Conservation (phyloP, 2,113 vertebrate species). For the Serinus canaria region DNA sequence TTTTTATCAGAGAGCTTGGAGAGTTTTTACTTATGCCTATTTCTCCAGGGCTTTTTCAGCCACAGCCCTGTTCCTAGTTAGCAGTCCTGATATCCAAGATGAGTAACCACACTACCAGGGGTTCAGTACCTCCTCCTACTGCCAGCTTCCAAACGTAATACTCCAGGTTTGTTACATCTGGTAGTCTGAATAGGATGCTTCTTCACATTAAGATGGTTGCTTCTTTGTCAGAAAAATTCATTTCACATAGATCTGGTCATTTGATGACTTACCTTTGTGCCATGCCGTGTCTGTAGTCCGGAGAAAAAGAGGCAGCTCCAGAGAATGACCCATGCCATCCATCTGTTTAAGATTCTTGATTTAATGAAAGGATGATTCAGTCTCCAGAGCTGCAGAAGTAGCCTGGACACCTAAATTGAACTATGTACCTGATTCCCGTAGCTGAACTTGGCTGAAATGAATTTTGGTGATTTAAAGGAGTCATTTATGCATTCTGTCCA, state of each 20-base stretch:
- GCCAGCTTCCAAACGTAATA: neutral
- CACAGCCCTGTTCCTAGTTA: neutral
- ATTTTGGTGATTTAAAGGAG: neutral
- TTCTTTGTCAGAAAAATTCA: neutral
- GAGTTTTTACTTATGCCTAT: neutral
- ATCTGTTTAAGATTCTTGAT: neutral
- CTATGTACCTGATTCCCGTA: neutral
- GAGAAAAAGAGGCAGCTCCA: neutral
- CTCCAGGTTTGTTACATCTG: neutral
- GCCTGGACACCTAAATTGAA: neutral
- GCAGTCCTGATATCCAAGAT: neutral
- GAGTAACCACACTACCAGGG: neutral
- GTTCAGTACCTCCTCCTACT: neutral
- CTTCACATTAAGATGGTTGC: neutral
- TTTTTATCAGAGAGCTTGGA: neutral
- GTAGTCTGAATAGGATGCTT: neutral
- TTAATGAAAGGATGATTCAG: neutral
- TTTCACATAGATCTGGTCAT: neutral
- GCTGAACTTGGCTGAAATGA: neutral
- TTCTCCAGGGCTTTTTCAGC: neutral
- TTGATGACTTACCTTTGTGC: neutral
- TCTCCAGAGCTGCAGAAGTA: neutral
- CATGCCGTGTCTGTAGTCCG: neutral
- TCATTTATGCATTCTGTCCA: rapidly evolving
- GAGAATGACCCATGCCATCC: neutral